Base-by-base conservation (phyloP, 2,797 vertebrate species). In the Anguilla obscura region DNA sequence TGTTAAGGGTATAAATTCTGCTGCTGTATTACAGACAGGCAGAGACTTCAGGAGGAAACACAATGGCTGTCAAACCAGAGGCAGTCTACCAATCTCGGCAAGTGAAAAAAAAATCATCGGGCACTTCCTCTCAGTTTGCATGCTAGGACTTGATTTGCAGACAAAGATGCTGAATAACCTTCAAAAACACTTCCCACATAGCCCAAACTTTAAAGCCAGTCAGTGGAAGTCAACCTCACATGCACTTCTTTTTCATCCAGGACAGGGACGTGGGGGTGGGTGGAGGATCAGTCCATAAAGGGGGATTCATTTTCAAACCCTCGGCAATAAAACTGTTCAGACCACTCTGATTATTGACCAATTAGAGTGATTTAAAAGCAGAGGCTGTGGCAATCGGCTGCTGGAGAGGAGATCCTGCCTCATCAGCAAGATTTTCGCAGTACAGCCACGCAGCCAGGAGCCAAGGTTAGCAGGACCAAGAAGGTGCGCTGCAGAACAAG, bases 331-430 rank as follows among this genome's bases (percentile, higher is more conserved):
- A 91, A 89, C 83, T 85, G 86, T 63, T 56, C 71, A 80, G 87
- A 52, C 82, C 86, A 60, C 76, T 91, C 91, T 88, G 85, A 88
- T 90, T 88, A 90, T 88, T 90, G 89, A 90, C 90, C 87, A 91
- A 90, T 90, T 87, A 90, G 89, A 85, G 71, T 90, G 90, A 92
- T 93, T 93, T 89, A 92, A 90, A 92, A 88, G 90, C 90, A 30
- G 10, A 40, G 85, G 86, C 69, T 58, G 80, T 30, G 87, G 85
- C 87, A 86, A 91, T 91, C 90, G 56, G 60, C 30, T 66, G 87
- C 86, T 80, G 83, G 71, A 30, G 90, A 89, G 83, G 71, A 90
- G 79, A 89, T 86, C 79, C 48, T 85, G 90, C 90, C 90, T 89
- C 63, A 89, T 91, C 91, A 89, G 91, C 91, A 85, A 69, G 63